These are phyloP conservation scores for Sinhomidia bicolor DNA, from an alignment of 2,888 invertebrate genomes.

Conservation along the genomic window DNA sequence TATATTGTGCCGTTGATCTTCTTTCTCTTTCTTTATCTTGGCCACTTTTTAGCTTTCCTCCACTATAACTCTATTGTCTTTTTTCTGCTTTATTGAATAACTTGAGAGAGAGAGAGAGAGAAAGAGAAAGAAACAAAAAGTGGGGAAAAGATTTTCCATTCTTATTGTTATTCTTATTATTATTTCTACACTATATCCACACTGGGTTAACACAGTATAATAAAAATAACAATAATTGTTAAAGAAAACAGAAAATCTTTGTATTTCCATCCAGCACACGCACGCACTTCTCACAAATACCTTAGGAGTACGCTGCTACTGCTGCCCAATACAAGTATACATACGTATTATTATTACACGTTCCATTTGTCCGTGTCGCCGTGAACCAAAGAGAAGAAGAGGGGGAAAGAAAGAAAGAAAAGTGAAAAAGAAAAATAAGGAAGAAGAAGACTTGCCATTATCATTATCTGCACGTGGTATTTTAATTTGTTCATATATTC, in stretches of 20 bases:
- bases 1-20: slow-evolving; percentile 30
- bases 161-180: no score
- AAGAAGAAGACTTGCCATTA: slow-evolving; percentile 75
- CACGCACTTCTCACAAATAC: no score
- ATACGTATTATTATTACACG: slow-evolving; percentile 21
- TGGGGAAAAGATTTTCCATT: no score
- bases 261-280: background rate
- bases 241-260: background rate
- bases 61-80: no score
- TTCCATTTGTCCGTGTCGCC: slow-evolving; percentile 5
- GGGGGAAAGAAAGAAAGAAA: slow-evolving; percentile 11
- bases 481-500: slow-evolving; percentile 77
- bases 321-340: slow-evolving; percentile 4
- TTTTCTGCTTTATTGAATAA: no score
- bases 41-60: no score
- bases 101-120: no score
- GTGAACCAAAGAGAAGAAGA: background rate
- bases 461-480: slow-evolving; percentile 79
- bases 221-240: no score
- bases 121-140: no score
- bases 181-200: no score
- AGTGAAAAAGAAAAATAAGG: slow-evolving; percentile 33
- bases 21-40: no score
- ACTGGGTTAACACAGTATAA: no score
- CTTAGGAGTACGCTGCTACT: background rate